Evolutionary conservation across 2,888 invertebrate genomes (phyloP).

Genomic region (Eugnorisma glareosa): DNA sequence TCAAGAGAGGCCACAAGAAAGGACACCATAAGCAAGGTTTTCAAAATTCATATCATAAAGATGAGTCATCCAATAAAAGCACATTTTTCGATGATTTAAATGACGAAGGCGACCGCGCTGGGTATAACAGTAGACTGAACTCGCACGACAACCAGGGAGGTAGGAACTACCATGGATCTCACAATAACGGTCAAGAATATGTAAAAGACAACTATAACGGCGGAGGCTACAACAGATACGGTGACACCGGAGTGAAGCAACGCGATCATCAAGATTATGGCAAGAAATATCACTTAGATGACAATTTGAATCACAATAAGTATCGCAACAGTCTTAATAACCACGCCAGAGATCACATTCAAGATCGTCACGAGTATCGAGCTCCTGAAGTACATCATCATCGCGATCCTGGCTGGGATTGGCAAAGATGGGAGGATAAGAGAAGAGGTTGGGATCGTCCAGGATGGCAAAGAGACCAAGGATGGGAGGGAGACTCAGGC

Average conservation of each 20-base stretch:
- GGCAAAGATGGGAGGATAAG: conserved; percentile 80
- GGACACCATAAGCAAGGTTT: conserved; percentile 93
- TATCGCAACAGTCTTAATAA: conserved; percentile 83
- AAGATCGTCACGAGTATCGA: conserved; percentile 79
- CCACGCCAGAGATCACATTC: conserved; percentile 81
- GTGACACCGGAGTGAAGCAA: conserved; percentile 84
- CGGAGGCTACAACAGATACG: conserved; percentile 83
- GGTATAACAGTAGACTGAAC: conserved; percentile 84
- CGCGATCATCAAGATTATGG: conserved; percentile 84
- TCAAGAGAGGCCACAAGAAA: conserved; percentile 91
- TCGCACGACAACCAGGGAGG: conserved; percentile 85
- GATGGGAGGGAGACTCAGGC: conserved; percentile 73
- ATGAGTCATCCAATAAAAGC: conserved; percentile 93
- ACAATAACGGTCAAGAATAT: conserved; percentile 85
- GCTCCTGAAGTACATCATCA: conserved; percentile 72
- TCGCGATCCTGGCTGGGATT: conserved; percentile 81
- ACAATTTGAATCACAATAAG: conserved; percentile 83
- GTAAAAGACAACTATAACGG: conserved; percentile 82
- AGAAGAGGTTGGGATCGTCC: conserved; percentile 74
- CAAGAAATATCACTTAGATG: conserved; percentile 87
- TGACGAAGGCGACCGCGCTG: conserved; percentile 87
- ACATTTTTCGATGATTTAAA: conserved; percentile 92
- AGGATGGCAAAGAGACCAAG: conserved; percentile 72
- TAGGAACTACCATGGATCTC: conserved; percentile 84
- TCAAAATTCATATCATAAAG: conserved; percentile 93